Conservation (phyloP, 2,797 vertebrate genomes). For the Borostomias antarcticus region DNA sequence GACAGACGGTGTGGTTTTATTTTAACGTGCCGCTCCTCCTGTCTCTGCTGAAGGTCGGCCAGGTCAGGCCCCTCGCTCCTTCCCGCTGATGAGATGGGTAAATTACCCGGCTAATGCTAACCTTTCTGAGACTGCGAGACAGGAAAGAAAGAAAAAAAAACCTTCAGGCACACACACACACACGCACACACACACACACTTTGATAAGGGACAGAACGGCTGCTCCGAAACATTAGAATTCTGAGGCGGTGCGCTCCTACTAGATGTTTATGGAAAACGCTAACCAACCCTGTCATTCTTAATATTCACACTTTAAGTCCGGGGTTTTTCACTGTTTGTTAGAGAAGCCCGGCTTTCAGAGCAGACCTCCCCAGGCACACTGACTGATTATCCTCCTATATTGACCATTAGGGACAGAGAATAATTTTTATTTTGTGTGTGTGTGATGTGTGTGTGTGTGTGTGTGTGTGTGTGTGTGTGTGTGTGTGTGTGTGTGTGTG, state of each 20-base stretch:
- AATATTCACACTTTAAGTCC: slow-evolving; percentile 90
- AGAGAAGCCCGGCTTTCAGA: slow-evolving; percentile 85
- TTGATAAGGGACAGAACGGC: slow-evolving; percentile 41
- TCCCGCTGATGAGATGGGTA: slow-evolving; percentile 70
- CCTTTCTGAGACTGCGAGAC: slow-evolving; percentile 56
- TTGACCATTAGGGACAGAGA: slow-evolving; percentile 81
- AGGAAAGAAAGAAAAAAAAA: slow-evolving; percentile 45
- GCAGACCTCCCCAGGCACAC: slow-evolving; percentile 83
- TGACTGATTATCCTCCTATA: slow-evolving; percentile 86
- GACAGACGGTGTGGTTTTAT: slow-evolving; percentile 31
- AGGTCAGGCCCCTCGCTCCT: slow-evolving; percentile 64
- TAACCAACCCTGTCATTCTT: slow-evolving; percentile 95
- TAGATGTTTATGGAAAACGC: slow-evolving; percentile 91
- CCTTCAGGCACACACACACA: slow-evolving; percentile 30
- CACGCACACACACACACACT: slow-evolving; percentile 22
- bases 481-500: slow-evolving; percentile 50
- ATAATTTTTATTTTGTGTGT: slow-evolving; percentile 82
- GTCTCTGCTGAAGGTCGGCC: slow-evolving; percentile 66
- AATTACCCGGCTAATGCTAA: slow-evolving; percentile 70
- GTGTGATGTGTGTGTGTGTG: slow-evolving; percentile 60
- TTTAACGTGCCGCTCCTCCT: slow-evolving; percentile 61
- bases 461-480: slow-evolving; percentile 72
- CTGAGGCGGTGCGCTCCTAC: slow-evolving; percentile 77
- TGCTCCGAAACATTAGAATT: slow-evolving; percentile 84
- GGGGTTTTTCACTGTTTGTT: slow-evolving; percentile 62